Percentiles rank a stretch among this genome's conserved stretches.
These are phyloP conservation scores for Dexiosoma caninum DNA, from an alignment of 2,888 invertebrate genomes.

Conservation along the genomic window DNA sequence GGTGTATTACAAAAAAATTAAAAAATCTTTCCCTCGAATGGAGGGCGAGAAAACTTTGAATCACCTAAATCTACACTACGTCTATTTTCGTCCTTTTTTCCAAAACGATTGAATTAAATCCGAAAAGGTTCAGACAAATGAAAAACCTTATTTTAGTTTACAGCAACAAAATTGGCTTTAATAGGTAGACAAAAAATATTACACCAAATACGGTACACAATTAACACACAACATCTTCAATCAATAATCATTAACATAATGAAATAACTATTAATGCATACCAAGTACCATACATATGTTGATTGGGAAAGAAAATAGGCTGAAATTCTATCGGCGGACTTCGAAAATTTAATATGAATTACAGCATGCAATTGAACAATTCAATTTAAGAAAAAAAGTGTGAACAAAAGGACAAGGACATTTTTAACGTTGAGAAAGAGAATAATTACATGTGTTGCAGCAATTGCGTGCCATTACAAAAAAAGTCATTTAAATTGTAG, in stretches of 20 bases:
- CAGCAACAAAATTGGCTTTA: constrained; percentile 51
- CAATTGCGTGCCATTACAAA: background rate
- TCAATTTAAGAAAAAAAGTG: too few relatives aligned
- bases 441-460: too few relatives aligned
- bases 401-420: too few relatives aligned
- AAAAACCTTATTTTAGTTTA: constrained; percentile 17
- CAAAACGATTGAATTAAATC: background rate
- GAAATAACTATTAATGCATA: background rate
- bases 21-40: background rate
- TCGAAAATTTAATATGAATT: too few relatives aligned
- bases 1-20: background rate
- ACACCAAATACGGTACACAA: background rate
- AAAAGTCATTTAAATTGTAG: background rate
- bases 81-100: constrained; percentile 26
- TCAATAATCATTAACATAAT: background rate
- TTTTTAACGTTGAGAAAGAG: too few relatives aligned
- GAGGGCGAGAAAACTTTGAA: background rate
- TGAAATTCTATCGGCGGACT: too few relatives aligned
- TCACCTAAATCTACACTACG: background rate
- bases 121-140: background rate
- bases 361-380: too few relatives aligned
- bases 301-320: too few relatives aligned
- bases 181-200: constrained; percentile 45
- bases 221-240: background rate
- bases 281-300: too few relatives aligned